phyloP scores from a whole-genome alignment of 2,888 invertebrate species.

The Eupithecia vulgata region DNA sequence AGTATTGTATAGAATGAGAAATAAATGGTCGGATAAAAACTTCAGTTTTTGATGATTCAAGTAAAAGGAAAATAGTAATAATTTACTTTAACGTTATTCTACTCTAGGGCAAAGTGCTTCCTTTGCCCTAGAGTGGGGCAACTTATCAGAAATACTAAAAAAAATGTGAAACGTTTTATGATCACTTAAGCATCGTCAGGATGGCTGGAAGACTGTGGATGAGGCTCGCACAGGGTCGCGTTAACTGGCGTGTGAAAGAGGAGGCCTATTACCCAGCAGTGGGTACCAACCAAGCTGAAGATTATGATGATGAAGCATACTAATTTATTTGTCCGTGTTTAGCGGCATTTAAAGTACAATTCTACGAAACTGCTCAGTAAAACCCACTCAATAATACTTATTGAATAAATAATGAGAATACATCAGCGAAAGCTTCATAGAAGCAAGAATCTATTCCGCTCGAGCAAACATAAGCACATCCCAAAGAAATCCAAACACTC shows the following conservation, averaged over 20 bases:
- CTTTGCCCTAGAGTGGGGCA: too few relatives aligned
- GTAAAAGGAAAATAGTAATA: not conserved
- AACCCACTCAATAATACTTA: not conserved
- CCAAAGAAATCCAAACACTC: constrained; percentile 68
- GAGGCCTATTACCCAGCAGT: too few relatives aligned
- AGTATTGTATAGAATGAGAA: not conserved
- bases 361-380: not conserved
- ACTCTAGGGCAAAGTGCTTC: too few relatives aligned
- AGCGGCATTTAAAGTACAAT: not conserved
- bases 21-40: not conserved
- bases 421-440: constrained; percentile 8
- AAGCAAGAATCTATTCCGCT: constrained; percentile 33
- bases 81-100: not conserved
- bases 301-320: too few relatives aligned
- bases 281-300: too few relatives aligned
- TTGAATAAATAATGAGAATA: constrained; percentile 10
- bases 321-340: not conserved
- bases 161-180: too few relatives aligned
- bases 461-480: constrained; percentile 47
- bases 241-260: too few relatives aligned
- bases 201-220: too few relatives aligned
- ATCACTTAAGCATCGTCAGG: too few relatives aligned
- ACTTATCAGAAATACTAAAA: too few relatives aligned
- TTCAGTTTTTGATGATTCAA: not conserved
- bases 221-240: too few relatives aligned